Conservation (phyloP, 1,140 invertebrate species). For the Drosophila littoralis region DNA sequence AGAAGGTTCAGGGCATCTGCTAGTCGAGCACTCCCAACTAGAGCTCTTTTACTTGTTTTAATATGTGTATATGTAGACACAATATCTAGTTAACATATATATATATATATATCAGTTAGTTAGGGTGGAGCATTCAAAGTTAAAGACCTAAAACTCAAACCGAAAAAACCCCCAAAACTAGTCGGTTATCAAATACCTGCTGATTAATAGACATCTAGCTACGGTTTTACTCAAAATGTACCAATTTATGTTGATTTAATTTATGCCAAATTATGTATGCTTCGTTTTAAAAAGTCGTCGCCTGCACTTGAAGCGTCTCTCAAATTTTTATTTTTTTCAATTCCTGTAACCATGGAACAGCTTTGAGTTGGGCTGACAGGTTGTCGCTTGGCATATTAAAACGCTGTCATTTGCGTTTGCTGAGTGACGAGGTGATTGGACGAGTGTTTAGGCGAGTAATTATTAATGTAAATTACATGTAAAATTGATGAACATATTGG, state of each 20-base stretch:
- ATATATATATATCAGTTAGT: no score
- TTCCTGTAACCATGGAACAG: constrained; percentile 1
- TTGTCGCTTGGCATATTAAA: constrained; percentile 39
- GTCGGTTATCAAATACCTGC: background rate
- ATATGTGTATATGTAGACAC: no score
- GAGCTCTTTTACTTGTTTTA: no score
- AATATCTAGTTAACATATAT: no score
- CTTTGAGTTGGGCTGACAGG: constrained; percentile 23
- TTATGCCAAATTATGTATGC: constrained; percentile 23
- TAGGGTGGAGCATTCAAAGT: no score
- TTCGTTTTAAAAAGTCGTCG: constrained; percentile 7
- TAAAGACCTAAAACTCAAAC: background rate
- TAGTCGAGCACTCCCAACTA: no score
- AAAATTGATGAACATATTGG: constrained; percentile 10
- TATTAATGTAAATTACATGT: constrained; percentile 31
- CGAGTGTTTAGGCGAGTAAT: constrained; percentile 19
- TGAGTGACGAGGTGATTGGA: constrained; percentile 14
- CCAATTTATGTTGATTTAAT: constrained; percentile 14
- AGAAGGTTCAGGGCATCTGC: no score
- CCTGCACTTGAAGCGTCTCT: constrained; percentile 14
- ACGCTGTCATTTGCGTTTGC: constrained; percentile 14
- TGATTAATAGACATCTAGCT: background rate
- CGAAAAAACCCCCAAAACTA: no score
- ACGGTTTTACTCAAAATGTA: background rate
- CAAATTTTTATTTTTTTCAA: constrained; percentile 17